Evolutionary conservation across 2,888 invertebrate species (phyloP), one percentile per base, ranked within the genome.

Genomic region (Unio pictorum): DNA sequence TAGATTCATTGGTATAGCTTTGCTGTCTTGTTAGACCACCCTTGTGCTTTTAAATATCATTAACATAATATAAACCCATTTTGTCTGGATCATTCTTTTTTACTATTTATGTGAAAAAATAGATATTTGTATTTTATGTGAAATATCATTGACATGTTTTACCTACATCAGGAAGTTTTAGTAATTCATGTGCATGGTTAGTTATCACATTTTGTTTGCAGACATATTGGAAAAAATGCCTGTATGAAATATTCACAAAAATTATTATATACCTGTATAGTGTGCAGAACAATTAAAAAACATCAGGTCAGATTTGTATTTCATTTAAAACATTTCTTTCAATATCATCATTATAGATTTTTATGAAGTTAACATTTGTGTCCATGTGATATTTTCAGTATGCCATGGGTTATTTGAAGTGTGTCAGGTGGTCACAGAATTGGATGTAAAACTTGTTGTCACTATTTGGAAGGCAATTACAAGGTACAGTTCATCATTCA

Each of bases 381-480:
- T 5, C 66, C 61, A 66, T 54, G 15, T 45, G 45, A 45, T 45
- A 45, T 45, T 45, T 78, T 26, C 83, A 86, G 87, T 84, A 15
- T 83, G 86, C 64, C 74, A 80, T 58, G 84, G 84, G 4, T 71
- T 88, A 72, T 86, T 82, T 80, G 80, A 82, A 26, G 73, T 87
- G n/a, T 86, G 88, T 75, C 79, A 80, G 63, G 69, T 87, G 4
- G 88, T 85, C 7, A 79, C 84, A 11, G 79, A 79, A 1, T 78
- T 88, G n/a, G 88, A 88, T 65, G 74, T 87, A 55, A 87, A 87
- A 66, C 76, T 88, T 30, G 81, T 84, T 55, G 79, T 86, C 55
- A 82, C 84, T 61, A 66, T 87, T 61, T 88, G 87, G 88, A 88
- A 87, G 71, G 75, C 84, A 7, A 75, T 87, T 20, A 86, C 87